Conservation (phyloP, 2,888 invertebrate genomes). For the Malacosoma neustria region DNA sequence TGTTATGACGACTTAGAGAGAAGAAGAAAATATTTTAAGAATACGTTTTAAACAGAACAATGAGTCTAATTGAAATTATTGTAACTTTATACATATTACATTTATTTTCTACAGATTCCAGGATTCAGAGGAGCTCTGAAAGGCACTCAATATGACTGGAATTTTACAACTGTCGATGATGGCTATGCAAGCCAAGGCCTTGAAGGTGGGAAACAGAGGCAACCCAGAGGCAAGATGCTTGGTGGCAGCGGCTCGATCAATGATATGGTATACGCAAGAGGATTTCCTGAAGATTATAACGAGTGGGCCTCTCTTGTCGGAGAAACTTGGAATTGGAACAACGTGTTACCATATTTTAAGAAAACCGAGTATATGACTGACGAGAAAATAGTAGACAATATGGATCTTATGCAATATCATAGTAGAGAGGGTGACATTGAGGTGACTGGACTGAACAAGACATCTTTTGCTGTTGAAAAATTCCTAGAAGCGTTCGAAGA, state of each 20-base stretch:
- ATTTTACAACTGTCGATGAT: slow-evolving; percentile 44
- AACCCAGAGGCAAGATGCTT: slow-evolving; percentile 50
- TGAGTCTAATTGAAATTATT: neutral
- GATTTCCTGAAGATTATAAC: slow-evolving; percentile 47
- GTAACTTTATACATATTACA: neutral
- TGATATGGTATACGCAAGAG: slow-evolving; percentile 56
- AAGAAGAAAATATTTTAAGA: no score
- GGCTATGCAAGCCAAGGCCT: slow-evolving; percentile 38
- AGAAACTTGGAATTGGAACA: slow-evolving; percentile 41
- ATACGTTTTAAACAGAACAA: no score
- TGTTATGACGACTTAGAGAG: no score
- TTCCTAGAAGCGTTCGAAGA: slow-evolving; percentile 43
- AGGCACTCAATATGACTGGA: slow-evolving; percentile 46
- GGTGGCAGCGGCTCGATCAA: slow-evolving; percentile 55
- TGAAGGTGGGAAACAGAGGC: slow-evolving; percentile 31
- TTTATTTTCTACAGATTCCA: slow-evolving; percentile 35
- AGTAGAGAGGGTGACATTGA: slow-evolving; percentile 44
- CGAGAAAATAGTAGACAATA: slow-evolving; percentile 32
- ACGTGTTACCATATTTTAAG: slow-evolving; percentile 45
- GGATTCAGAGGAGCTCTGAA: slow-evolving; percentile 31
- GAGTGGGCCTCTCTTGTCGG: slow-evolving; percentile 44
- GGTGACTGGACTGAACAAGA: slow-evolving; percentile 31
- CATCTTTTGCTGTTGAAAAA: slow-evolving; percentile 22
- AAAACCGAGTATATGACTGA: slow-evolving; percentile 52
- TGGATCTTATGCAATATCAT: slow-evolving; percentile 36